Percentiles rank a stretch among this genome's conserved stretches.
These are phyloP conservation scores for Corythornis cristatus DNA, from an alignment of 2,113 vertebrate genomes.

Conservation along the genomic window DNA sequence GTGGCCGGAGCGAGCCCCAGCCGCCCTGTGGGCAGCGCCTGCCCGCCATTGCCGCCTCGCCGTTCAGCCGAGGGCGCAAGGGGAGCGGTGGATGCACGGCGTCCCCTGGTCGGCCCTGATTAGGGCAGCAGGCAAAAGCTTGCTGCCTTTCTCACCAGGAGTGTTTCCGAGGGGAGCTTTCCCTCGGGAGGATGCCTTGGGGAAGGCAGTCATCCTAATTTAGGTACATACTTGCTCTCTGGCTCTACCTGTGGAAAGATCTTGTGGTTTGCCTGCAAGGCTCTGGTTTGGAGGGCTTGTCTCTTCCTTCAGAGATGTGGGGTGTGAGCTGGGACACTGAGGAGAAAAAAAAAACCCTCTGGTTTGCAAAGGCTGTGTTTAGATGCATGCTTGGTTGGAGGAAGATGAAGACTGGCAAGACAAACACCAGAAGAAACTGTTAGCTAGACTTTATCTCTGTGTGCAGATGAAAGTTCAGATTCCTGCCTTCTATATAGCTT, in stretches of 20 bases:
- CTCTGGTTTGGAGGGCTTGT: not conserved
- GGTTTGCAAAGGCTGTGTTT: not conserved
- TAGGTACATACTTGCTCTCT: not conserved
- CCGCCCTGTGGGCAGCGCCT: rapidly evolving
- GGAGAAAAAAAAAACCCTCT: not conserved
- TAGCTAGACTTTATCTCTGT: not conserved
- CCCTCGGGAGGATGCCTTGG: not conserved
- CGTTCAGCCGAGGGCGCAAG: rapidly evolving
- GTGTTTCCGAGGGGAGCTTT: not conserved
- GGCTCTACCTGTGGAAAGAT: rapidly evolving
- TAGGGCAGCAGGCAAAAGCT: not conserved
- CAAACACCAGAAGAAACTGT: not conserved
- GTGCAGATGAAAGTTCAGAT: not conserved
- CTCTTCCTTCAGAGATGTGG: not conserved
- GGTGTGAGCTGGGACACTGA: not conserved
- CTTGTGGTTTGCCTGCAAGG: rapidly evolving
- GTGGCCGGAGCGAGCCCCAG: not conserved
- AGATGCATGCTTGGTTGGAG: not conserved
- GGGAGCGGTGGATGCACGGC: rapidly evolving
- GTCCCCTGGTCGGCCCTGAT: not conserved
- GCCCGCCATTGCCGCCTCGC: rapidly evolving
- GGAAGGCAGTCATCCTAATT: not conserved
- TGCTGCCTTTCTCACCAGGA: not conserved
- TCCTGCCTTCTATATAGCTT: not conserved
- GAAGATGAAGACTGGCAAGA: not conserved